A percentile compares a stretch with the other conserved stretches of the same genome.
Conservation (phyloP, 1,140 invertebrate species). For the Euura saliciscinereae region DNA sequence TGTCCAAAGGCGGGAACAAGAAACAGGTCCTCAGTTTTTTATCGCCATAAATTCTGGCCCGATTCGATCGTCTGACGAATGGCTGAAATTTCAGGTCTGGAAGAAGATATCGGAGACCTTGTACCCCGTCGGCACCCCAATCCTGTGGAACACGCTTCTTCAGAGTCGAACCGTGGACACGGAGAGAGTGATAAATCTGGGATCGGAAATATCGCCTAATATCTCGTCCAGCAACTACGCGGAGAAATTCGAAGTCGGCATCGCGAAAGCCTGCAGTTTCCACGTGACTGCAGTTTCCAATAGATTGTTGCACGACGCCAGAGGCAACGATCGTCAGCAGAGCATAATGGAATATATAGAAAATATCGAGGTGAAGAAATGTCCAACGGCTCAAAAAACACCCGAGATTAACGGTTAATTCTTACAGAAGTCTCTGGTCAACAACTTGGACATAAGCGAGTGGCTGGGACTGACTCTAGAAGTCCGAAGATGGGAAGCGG, state of each 20-base stretch:
- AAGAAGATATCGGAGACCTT: slow-evolving; percentile 38
- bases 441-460: slow-evolving; percentile 29
- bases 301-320: slow-evolving; percentile 29
- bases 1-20: slow-evolving; percentile 42
- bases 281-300: slow-evolving; percentile 37
- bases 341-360: slow-evolving; percentile 36
- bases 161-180: slow-evolving; percentile 37
- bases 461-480: slow-evolving; percentile 46
- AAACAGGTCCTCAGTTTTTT: slow-evolving; percentile 31
- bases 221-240: neutral
- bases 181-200: slow-evolving; percentile 37
- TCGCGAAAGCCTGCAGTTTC: slow-evolving; percentile 41
- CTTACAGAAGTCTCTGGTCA: slow-evolving; percentile 9
- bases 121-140: slow-evolving; percentile 35
- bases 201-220: slow-evolving; percentile 24
- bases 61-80: no score
- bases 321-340: slow-evolving; percentile 28
- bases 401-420: slow-evolving; percentile 6
- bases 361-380: slow-evolving; percentile 37
- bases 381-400: neutral
- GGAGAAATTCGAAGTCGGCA: slow-evolving; percentile 35
- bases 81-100: slow-evolving; percentile 39
- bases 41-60: no score
- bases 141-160: slow-evolving; percentile 45
- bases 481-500: slow-evolving; percentile 39